Conservation (phyloP, 1,140 invertebrate species). For the Apis laboriosa region DNA sequence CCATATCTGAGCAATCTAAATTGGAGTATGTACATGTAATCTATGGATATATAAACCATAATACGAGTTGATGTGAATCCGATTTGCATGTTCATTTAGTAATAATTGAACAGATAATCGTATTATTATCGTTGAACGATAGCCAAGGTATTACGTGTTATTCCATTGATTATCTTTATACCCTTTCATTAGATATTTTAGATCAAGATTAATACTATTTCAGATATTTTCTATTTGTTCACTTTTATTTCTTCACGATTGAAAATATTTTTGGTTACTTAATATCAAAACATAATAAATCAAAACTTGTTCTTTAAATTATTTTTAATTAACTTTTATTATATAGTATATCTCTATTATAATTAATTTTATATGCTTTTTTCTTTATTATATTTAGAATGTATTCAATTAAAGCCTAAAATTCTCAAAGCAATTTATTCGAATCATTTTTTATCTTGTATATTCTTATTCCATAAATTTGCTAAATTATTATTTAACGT, state of each 20-base stretch:
- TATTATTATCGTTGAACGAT: slow-evolving; percentile 1
- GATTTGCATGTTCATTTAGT: slow-evolving; percentile 37
- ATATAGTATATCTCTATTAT: too few species aligned
- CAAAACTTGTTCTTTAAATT: neutral
- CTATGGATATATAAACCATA: neutral
- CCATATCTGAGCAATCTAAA: neutral
- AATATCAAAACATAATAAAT: too few species aligned
- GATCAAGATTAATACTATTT: neutral
- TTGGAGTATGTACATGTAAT: slow-evolving; percentile 6
- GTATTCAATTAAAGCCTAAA: too few species aligned
- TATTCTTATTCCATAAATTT: too few species aligned
- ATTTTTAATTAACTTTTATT: too few species aligned
- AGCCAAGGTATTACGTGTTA: slow-evolving; percentile 15
- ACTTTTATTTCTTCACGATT: neutral
- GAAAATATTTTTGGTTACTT: neutral
- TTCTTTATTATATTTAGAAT: too few species aligned
- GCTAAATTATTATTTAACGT: too few species aligned
- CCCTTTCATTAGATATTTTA: neutral
- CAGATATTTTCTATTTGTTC: neutral
- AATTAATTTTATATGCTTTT: too few species aligned
- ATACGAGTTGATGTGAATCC: slow-evolving; percentile 23
- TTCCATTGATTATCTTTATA: neutral
- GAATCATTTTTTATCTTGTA: too few species aligned
- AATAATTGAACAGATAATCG: slow-evolving; percentile 32
- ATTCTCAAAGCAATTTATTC: too few species aligned